Base-by-base conservation (phyloP, 1,140 invertebrate genomes). In the Dysdera silvatica region DNA sequence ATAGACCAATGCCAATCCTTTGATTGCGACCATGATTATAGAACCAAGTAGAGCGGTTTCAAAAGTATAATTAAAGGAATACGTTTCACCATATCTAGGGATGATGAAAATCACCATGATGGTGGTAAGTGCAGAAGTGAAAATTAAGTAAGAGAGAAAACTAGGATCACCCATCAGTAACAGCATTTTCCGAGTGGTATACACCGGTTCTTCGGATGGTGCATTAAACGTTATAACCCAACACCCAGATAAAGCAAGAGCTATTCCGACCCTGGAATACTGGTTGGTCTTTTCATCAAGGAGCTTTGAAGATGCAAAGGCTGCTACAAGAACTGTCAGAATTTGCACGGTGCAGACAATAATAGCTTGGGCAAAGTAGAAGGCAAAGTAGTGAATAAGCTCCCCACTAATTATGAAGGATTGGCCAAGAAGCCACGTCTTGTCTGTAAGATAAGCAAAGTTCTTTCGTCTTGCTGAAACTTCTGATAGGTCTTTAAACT, bases 41-140 rank as follows among this genome's bases (percentile, higher is more conserved):
- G 59, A 61, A 45, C 59, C 59, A 28, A 61, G 54, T 45, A 61
- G 52, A 20, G 59, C 35, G 28, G 49, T 61, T 53, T 53, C 49
- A 18, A 61, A n/a, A 2, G 51, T 54, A 18, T 45, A 61, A 3
- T 37, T 40, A 14, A 61, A 18, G 18, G 59, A 61, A 29, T 54
- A 53, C 7, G 47, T 28, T 5, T 53, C 18, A 0, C 49, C 48
- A 26, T 31, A 61, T 33, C 45, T 61, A 2, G 59, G 59, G 33
- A 54, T 61, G 3, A n/a, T 16, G 8, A 23, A 41, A 3, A 28
- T 18, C 20, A 61, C 32, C 51, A 61, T 45, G 2, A 54, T 26
- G 14, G 26, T 3, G 24, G 59, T 54, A 3, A 35, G 10, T 5
- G 37, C 0, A 4, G 40, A 24, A 2, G 54, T 14, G 35, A 45